These are phyloP conservation scores for Heliconius nattereri DNA, from an alignment of 1,140 invertebrate species.

Conservation along the genomic window DNA sequence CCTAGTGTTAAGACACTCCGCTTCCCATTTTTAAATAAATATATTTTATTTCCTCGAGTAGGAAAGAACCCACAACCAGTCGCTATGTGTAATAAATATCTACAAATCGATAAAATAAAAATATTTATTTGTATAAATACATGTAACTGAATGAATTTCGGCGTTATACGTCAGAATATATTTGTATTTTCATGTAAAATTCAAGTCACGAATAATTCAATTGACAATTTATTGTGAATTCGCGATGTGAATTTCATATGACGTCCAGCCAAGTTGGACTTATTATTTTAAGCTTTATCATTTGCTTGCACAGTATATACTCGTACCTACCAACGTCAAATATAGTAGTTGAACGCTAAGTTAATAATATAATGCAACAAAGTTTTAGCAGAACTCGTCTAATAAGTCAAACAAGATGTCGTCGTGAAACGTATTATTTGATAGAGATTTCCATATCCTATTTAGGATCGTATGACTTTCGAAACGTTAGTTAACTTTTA, in stretches of 20 bases:
- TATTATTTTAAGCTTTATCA: conserved; percentile 29
- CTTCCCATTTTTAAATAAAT: too few relatives aligned
- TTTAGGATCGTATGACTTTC: neutral
- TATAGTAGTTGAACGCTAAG: neutral
- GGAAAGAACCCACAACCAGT: too few relatives aligned
- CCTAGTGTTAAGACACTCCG: too few relatives aligned
- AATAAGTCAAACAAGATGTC: conserved; percentile 3
- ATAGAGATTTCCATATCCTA: neutral
- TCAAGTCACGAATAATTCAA: conserved; percentile 26
- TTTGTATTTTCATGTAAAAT: conserved; percentile 30
- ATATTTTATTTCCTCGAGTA: too few relatives aligned
- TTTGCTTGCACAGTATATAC: conserved; percentile 19
- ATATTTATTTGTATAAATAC: neutral
- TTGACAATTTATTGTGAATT: conserved; percentile 31
- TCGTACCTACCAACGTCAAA: neutral
- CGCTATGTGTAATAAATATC: neutral
- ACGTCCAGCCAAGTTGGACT: conserved; percentile 31
- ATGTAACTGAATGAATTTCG: neutral
- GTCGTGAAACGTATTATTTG: neutral
- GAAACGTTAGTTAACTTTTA: neutral
- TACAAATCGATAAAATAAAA: neutral
- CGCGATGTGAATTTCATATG: conserved; percentile 25
- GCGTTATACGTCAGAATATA: neutral
- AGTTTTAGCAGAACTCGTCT: conserved; percentile 11
- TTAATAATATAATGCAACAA: conserved; percentile 17